Conservation (phyloP, 1,140 invertebrate species). For the Chrysopa pallens region DNA sequence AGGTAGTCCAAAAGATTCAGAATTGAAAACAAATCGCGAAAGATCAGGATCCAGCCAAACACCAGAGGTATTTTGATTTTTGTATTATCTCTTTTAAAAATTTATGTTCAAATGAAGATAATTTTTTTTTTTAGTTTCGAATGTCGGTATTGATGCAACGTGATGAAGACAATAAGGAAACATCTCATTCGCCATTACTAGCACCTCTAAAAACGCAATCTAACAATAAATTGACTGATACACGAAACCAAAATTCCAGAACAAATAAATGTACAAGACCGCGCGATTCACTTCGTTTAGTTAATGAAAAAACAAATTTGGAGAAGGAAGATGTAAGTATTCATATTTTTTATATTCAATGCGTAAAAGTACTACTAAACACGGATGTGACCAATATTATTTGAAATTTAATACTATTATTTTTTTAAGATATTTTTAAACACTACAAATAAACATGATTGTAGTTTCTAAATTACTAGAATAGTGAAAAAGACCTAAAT, state of each 20-base stretch:
- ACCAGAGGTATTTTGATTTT: constrained; percentile 22
- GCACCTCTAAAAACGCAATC: constrained; percentile 8
- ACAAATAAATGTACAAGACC: constrained; percentile 14
- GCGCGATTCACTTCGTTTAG: constrained; percentile 30
- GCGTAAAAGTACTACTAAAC: too few species aligned
- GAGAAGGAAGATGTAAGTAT: constrained; percentile 28
- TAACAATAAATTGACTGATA: constrained; percentile 7
- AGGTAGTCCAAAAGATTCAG: constrained; percentile 15
- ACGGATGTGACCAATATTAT: too few species aligned
- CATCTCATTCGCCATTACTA: constrained; percentile 23
- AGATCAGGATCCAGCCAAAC: constrained; percentile 18
- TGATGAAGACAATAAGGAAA: constrained; percentile 29
- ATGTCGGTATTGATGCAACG: constrained; percentile 47
- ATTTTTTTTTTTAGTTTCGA: constrained; percentile 30
- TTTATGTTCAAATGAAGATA: background rate
- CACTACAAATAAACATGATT: too few species aligned
- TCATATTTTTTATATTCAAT: too few species aligned
- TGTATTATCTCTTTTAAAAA: constrained; percentile 2
- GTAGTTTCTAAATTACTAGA: too few species aligned
- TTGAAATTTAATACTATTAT: too few species aligned
- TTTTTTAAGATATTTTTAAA: too few species aligned
- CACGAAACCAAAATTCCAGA: constrained; percentile 22
- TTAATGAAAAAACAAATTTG: constrained; percentile 31
- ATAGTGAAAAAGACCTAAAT: too few species aligned
- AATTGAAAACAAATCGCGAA: constrained; percentile 14